A percentile compares a stretch with the other conserved stretches of the same genome.
Conservation (phyloP, 2,113 vertebrate species). For the Tychaedon coryphoeus region DNA sequence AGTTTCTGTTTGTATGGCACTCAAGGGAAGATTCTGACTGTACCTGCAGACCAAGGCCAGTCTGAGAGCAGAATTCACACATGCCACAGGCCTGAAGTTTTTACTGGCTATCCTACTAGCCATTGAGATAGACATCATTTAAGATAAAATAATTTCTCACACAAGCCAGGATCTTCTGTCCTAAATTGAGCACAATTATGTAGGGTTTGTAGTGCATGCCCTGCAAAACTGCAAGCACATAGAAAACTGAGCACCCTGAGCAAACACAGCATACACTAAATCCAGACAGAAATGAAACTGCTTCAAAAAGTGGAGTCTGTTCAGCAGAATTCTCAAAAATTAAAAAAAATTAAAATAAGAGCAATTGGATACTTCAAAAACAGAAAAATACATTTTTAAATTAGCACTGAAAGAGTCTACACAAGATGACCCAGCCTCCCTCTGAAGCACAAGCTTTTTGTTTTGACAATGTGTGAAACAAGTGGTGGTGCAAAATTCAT, state of each 20-base stretch:
- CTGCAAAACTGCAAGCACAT: neutral
- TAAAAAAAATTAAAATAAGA: neutral
- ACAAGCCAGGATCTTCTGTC: neutral
- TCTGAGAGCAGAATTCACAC: neutral
- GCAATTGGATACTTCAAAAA: neutral
- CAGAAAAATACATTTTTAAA: neutral
- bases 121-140: neutral
- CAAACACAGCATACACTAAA: neutral
- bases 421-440: constrained; percentile 17
- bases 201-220: neutral
- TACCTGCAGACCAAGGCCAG: neutral
- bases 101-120: neutral
- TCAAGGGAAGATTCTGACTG: neutral
- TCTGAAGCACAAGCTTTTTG: constrained; percentile 44
- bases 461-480: constrained; percentile 59
- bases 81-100: neutral
- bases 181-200: neutral
- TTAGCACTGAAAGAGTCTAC: neutral
- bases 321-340: neutral
- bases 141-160: neutral
- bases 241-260: neutral
- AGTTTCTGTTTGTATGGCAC: neutral
- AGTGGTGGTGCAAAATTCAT: neutral
- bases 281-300: neutral
- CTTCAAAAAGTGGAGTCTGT: neutral